Base-by-base conservation (phyloP, 30 jellyfish, hydroid and myxozoan species). In the Turritopsis rubra region DNA sequence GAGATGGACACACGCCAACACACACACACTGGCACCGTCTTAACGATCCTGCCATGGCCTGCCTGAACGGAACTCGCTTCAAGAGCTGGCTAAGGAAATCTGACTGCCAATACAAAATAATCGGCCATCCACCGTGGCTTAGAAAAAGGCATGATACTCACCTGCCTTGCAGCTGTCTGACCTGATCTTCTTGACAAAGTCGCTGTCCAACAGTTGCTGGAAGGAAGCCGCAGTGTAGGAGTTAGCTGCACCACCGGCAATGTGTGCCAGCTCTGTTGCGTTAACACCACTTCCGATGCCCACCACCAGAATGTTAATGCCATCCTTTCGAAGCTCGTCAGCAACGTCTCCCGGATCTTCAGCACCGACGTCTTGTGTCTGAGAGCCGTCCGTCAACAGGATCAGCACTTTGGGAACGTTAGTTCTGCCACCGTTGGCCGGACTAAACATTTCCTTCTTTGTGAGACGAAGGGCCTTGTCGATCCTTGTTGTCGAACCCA, bases 341-440 rank as follows among this genome's bases (percentile, higher is more conserved):
- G 96, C 96, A 13, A 87, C 30, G 9, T 28, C 54, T 3, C 82
- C 95, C 18, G 97, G 97, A 26, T 86, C 87, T 73, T 19, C 94
- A 3, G 97, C 96, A 75, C 80, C 96, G 19, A 81, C 94, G 26
- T 74, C 94, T 52, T 65, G 90, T 27, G 97, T 86, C 75, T 91
- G 98, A 1, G 95, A 71, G 52, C 98, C 98, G 78, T 91, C 98
- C 4, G 98, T 91, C 75, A 91, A 83, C 24, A 91, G 91, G 72
- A 91, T 23, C 52, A 91, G 60, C 70, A 91, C 52, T 28, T 78
- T 87, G 27, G 98, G 87, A 29, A 86, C 95, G 81, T 80, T 89
- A 23, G 88, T n/a, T 21, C 96, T 83, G 29, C 96, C 95, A 23
- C 98, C 98, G 30, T 83, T 83, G 29, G 26, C 60, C 22, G 20